phyloP scores from a whole-genome alignment of 2,797 vertebrate species.

The Gephyroberyx darwinii region DNA sequence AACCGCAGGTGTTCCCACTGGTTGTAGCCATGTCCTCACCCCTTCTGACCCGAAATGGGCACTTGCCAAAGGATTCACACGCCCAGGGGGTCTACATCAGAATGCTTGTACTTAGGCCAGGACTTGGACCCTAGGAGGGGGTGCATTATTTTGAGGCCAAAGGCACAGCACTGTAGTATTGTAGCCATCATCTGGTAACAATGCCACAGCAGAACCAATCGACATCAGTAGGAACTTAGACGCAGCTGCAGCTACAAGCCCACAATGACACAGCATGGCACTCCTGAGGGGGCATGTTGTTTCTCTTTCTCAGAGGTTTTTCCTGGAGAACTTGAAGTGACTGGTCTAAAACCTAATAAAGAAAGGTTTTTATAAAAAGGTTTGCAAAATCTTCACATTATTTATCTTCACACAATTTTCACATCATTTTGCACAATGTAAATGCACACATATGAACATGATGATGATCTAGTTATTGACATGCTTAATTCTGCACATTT shows the following conservation, averaged over 20 bases:
- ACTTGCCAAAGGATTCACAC: slow-evolving; percentile 70
- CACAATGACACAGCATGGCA: slow-evolving; percentile 78
- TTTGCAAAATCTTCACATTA: background rate
- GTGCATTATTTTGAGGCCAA: slow-evolving; percentile 61
- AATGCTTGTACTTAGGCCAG: slow-evolving; percentile 63
- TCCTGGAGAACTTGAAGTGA: slow-evolving; percentile 6
- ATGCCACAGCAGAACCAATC: slow-evolving; percentile 77
- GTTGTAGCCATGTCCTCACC: slow-evolving; percentile 64
- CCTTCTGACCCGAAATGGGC: slow-evolving; percentile 58
- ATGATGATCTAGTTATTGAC: too few species aligned
- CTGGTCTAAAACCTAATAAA: slow-evolving; percentile 1
- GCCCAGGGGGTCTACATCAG: slow-evolving; percentile 69
- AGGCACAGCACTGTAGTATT: slow-evolving; percentile 66
- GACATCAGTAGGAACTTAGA: slow-evolving; percentile 61
- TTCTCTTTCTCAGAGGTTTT: slow-evolving; percentile 42
- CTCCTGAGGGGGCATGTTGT: slow-evolving; percentile 49
- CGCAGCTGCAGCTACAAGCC: slow-evolving; percentile 68
- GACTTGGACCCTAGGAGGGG: slow-evolving; percentile 55
- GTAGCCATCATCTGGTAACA: slow-evolving; percentile 72
- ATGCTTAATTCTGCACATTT: too few species aligned
- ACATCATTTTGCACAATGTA: background rate
- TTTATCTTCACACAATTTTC: background rate
- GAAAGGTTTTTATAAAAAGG: background rate
- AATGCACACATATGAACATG: background rate
- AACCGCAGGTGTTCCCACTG: slow-evolving; percentile 71